Evolutionary conservation across 2,797 vertebrate species (phyloP), one percentile per base, ranked within the genome.

Genomic region (Ispidina lecontei): DNA sequence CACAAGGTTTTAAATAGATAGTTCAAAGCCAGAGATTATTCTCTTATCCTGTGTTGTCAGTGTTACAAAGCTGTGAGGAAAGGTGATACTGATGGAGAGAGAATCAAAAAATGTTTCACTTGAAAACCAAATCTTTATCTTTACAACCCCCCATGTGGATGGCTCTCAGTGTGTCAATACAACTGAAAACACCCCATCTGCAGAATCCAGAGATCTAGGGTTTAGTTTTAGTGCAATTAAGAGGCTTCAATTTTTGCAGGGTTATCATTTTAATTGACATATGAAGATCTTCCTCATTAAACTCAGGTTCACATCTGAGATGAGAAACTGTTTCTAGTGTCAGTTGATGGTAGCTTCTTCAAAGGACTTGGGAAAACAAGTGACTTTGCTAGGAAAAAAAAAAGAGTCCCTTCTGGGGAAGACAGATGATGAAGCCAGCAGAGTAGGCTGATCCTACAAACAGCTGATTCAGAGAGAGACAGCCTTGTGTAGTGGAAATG

Each of bases 1-100:
- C 71, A 79, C 28, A 49, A 68, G 56, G 84, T 79, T 95, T 95
- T 95, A 95, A 96, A 93, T 37, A 94, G 94, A 73, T 22, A 79
- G 46, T 84, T 94, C 94, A 87, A 90, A 91, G 90, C 35, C 69
- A 93, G 78, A 94, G 73, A 95, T 95, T 81, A 89, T 83, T 94
- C 41, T 60, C 68, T 93, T 74, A 92, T 74, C 68, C 77, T 75
- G 28, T 7, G 9, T 39, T 95, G 72, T 52, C 52, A 10, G 41
- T 33, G 23, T 28, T 60, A 86, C 59, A 88, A 71, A 69, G 73
- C 54, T 59, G 58, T 65, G 62, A 89, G 28, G 41, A 91, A 91
- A 93, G 31, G n/a, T 33, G 60, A 51, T 23, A 39, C 35, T 3
- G 4, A 80, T 13, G 21, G 37, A 75, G 18, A 78, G 29, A 73